Percentiles rank a stretch among this genome's conserved stretches.
phyloP scores from a whole-genome alignment of 2,797 vertebrate species.

The Scyliorhinus canicula region DNA sequence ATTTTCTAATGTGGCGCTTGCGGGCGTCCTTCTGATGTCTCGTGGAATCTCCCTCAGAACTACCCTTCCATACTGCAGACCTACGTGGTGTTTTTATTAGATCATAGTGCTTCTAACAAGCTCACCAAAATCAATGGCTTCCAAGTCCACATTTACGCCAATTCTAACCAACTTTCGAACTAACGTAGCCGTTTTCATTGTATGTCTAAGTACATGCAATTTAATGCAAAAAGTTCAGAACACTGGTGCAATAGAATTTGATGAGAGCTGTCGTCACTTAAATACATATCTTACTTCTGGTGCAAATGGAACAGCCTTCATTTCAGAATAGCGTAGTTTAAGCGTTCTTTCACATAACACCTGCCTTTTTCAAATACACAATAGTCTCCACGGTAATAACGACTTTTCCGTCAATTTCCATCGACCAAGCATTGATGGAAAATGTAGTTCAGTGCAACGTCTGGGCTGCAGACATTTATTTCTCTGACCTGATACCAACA shows the following conservation, averaged over 20 bases:
- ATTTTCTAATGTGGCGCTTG: background rate
- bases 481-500: background rate
- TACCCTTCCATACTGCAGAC: background rate
- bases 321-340: background rate
- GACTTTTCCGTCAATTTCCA: background rate
- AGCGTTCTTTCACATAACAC: background rate
- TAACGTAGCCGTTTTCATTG: background rate
- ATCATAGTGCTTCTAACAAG: background rate
- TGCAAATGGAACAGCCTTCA: background rate
- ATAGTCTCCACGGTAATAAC: background rate
- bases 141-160: background rate
- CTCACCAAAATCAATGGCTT: background rate
- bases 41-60: background rate
- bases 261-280: background rate
- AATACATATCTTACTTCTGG: background rate
- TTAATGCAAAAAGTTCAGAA: background rate
- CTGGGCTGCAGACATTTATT: background rate
- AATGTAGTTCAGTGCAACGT: background rate
- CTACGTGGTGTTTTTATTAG: background rate
- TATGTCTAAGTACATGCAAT: background rate
- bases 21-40: background rate
- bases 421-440: too few species aligned
- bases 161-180: background rate
- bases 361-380: background rate
- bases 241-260: background rate